Base-by-base conservation (phyloP, 2,797 vertebrate genomes). In the Otolemur crassicaudatus region DNA sequence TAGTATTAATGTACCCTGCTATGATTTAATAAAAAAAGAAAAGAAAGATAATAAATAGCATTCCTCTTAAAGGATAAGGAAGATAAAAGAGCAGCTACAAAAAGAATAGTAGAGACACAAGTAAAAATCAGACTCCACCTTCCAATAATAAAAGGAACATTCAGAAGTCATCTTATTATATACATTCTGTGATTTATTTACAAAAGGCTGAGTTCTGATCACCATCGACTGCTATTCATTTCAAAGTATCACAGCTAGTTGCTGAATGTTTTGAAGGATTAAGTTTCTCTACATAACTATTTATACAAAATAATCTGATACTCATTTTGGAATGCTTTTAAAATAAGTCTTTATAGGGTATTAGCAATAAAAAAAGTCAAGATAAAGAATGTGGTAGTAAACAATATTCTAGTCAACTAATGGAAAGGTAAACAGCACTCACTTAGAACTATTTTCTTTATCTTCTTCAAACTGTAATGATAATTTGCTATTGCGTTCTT, bases 391-490 rank as follows among this genome's bases (percentile, higher is more conserved):
- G 56, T 7, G 20, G 46, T 16, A 76, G 10, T 94, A 75, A 95
- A 77, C 69, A 75, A 69, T 29, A 94, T 20, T 95, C 72, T 25
- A 75, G 13, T 46, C 34, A 91, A 87, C 53, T 70, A 80, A 92
- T 5, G 37, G 61, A 85, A 95, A 92, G 72, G 17, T 14, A 72
- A 96, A 87, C 72, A 94, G 93, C 82, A 99, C 99, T 99, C 97
- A 99, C 99, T 99, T 99, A 84, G 99, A 99, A 96, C 98, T 99
- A 96, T 98, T 99, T 97, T 99, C 99, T 98, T 99, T 99, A 97
- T 99, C 99, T 98, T 99, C 99, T 98, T 98, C 99, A 89, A 99
- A 98, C 94, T 99, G 99, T 23, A 99, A 98, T 70, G 98, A 98
- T 98, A 99, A 98, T 94, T 98, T 99, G 96, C 97, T 98, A 46